phyloP scores from a whole-genome alignment of 2,888 invertebrate genomes.

The Sceliomorpha sp. region DNA sequence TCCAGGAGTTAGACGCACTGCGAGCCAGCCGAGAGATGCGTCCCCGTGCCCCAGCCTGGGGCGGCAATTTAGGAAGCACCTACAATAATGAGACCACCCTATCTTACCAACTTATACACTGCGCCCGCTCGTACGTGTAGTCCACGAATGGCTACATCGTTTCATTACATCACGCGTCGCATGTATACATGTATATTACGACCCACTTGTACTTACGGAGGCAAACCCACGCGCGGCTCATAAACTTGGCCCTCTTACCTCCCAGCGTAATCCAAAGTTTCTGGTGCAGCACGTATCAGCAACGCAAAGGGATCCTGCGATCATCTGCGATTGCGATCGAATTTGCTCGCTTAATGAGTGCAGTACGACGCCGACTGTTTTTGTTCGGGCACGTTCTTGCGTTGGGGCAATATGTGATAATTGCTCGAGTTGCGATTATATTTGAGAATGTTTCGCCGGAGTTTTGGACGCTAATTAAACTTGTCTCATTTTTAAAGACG shows the following conservation, averaged over 20 bases:
- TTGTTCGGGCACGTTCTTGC: too few relatives aligned
- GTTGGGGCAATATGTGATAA: background rate
- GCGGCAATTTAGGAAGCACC: slow-evolving; percentile 73
- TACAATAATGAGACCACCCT: slow-evolving; percentile 73
- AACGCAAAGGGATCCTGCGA: slow-evolving; percentile 32
- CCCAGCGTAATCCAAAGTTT: slow-evolving; percentile 44
- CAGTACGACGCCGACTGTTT: too few relatives aligned
- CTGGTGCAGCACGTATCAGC: slow-evolving; percentile 38
- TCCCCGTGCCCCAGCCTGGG: slow-evolving; percentile 64
- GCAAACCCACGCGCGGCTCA: slow-evolving; percentile 73
- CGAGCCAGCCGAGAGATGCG: slow-evolving; percentile 50
- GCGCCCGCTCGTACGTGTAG: slow-evolving; percentile 40
- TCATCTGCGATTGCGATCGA: slow-evolving; percentile 37
- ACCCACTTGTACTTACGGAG: slow-evolving; percentile 23
- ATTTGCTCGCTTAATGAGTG: slow-evolving; percentile 30
- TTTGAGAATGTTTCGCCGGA: too few relatives aligned
- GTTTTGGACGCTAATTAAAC: too few relatives aligned
- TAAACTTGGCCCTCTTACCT: slow-evolving; percentile 72
- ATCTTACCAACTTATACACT: slow-evolving; percentile 65
- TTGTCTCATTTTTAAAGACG: too few relatives aligned
- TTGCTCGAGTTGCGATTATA: background rate
- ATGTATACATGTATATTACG: slow-evolving; percentile 34
- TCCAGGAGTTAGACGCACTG: slow-evolving; percentile 72
- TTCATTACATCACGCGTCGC: slow-evolving; percentile 46
- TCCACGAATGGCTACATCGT: slow-evolving; percentile 46